phyloP scores from a whole-genome alignment of 2,888 invertebrate genomes.

The Apodemia hepburni region DNA sequence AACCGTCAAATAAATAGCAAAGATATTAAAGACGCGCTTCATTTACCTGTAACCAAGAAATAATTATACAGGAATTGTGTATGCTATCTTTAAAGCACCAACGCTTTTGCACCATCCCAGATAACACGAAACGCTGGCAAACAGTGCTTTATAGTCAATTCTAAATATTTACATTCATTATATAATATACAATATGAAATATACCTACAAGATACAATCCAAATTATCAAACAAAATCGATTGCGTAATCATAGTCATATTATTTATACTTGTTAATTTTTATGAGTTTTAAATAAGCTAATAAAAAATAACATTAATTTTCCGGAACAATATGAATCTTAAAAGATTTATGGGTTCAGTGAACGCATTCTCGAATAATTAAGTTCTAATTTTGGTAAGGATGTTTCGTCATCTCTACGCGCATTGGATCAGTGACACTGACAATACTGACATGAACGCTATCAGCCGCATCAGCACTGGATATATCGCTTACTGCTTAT shows the following conservation, averaged over 20 bases:
- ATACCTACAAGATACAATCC: no score
- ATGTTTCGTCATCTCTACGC: constrained; percentile 57
- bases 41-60: no score
- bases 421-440: constrained; percentile 36
- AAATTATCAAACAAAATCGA: not conserved
- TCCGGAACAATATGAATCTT: constrained; percentile 22
- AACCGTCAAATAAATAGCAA: no score
- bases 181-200: no score
- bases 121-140: no score
- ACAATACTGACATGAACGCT: constrained; percentile 52
- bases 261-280: not conserved
- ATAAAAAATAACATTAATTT: constrained; percentile 11
- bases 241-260: not conserved
- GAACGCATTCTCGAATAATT: constrained; percentile 51
- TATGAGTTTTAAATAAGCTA: constrained; percentile 16
- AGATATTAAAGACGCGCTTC: no score
- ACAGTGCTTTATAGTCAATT: no score
- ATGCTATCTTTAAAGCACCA: no score
- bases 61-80: no score
- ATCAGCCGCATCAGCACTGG: constrained; percentile 52
- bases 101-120: no score
- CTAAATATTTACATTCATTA: no score
- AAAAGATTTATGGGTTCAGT: constrained; percentile 48
- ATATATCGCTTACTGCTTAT: constrained; percentile 50
- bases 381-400: constrained; percentile 60